These are phyloP conservation scores for Columba janthina DNA, from an alignment of 2,113 vertebrate genomes.

Conservation along the genomic window DNA sequence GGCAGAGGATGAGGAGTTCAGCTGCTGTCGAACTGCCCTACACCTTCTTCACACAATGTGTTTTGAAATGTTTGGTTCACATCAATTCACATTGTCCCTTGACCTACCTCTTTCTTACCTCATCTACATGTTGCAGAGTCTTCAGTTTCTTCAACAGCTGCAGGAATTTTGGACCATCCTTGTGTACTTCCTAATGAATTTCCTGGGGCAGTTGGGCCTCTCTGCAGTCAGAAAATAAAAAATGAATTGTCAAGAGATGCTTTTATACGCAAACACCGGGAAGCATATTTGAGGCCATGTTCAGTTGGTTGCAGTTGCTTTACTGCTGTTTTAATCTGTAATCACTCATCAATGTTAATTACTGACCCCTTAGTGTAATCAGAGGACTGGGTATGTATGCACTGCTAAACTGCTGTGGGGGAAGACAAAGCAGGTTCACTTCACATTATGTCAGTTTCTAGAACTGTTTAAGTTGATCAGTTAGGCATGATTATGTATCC, in stretches of 20 bases:
- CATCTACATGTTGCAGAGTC: background rate
- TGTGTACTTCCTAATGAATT: background rate
- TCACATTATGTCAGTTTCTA: background rate
- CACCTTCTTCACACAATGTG: background rate
- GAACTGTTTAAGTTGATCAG: background rate
- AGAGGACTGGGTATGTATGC: background rate
- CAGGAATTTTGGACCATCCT: background rate
- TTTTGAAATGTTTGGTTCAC: background rate
- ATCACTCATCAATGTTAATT: background rate
- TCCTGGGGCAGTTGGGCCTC: background rate
- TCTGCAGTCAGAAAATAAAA: background rate
- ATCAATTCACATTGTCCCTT: background rate
- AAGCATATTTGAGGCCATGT: background rate
- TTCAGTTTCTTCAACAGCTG: background rate
- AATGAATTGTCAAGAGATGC: background rate
- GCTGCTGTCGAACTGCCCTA: background rate
- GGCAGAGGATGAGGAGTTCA: background rate
- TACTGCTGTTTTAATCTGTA: background rate
- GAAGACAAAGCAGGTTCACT: background rate
- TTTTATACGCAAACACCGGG: background rate
- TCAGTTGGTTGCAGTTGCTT: background rate
- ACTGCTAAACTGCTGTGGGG: background rate
- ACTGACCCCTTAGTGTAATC: background rate
- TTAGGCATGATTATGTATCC: background rate
- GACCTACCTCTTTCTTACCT: background rate